Evolutionary conservation across 2,797 vertebrate genomes (phyloP), one percentile per base, ranked within the genome.

Genomic region (Meriones psammophilus): DNA sequence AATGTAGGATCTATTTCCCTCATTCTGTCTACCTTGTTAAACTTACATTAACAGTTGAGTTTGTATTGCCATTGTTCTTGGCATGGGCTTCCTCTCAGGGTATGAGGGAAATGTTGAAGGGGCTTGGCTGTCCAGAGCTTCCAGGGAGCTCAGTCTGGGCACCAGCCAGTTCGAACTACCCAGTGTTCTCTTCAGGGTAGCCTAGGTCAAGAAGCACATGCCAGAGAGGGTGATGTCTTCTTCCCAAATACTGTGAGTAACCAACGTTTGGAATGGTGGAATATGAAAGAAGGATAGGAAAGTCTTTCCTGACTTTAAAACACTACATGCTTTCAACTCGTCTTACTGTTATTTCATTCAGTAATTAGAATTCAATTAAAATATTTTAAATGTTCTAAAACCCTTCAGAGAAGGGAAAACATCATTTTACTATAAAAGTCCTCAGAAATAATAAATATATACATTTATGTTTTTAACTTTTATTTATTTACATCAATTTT

Each of bases 341-440:
- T 39, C 66, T 78, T 33, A 85, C 64, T 36, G 68, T 17, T 91
- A 46, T 20, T 62, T 92, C 46, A 89, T 68, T 83, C 24, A 28
- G 2, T 85, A 68, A 83, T 84, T 74, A 64, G 0, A 71, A 66
- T 71, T 78, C n/a, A 83, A 66, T 91, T 15, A 50, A 89, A 83
- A 76, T 80, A 93, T 77, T 83, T 71, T 84, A 74, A 33, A 50
- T 85, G 62, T 96, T 84, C n/a, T 69, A 93, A 83, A 83, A 58
- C 13, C 86, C 26, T 83, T 95, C 30, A 88, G 77, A 79, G 77
- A 94, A 84, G 17, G 54, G 71, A 22, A 94, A 94, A 50, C 77
- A 6, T 1, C 18, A 80, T 39, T 68, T 26, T 62, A 30, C 68
- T 87, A 69, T 28, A 84, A 95, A 89, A 28, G 12, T 79, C 36